Conservation (phyloP, 2,888 invertebrate species). For the Chromoteleia sp. region DNA sequence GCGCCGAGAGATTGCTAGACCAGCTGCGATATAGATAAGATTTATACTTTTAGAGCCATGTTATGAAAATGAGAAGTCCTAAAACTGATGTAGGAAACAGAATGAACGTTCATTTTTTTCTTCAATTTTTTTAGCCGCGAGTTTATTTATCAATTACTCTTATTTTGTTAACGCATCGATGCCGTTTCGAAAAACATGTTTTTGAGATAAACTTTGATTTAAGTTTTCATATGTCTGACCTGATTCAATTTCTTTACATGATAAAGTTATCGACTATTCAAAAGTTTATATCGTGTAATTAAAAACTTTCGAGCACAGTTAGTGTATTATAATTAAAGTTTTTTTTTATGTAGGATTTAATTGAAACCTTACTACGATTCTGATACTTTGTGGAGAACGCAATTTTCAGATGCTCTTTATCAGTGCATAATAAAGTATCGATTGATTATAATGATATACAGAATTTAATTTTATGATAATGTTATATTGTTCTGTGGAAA, state of each 20-base stretch:
- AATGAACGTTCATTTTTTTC: not conserved
- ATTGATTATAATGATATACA: not conserved
- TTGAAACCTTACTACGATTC: too few species aligned
- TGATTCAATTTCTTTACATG: too few species aligned
- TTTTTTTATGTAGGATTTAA: too few species aligned
- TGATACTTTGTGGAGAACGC: not conserved
- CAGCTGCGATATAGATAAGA: slow-evolving; percentile 45
- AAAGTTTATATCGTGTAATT: too few species aligned
- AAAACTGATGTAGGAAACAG: slow-evolving; percentile 6
- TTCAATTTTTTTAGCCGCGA: not conserved
- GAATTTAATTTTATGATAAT: not conserved
- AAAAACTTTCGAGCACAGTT: too few species aligned
- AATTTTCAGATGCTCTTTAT: not conserved
- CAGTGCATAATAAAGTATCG: not conserved
- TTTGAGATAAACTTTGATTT: too few species aligned
- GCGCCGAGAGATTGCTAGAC: slow-evolving; percentile 28
- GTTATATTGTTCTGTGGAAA: not conserved
- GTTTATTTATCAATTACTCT: not conserved
- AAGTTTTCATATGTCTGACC: too few species aligned
- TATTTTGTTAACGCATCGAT: slow-evolving; percentile 4
- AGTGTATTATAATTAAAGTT: too few species aligned
- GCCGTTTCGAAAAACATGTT: not conserved
- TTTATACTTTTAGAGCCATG: slow-evolving; percentile 21
- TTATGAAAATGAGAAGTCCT: not conserved
- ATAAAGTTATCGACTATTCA: too few species aligned